Conservation (phyloP, 2,888 invertebrate genomes). For the Synanthedon andrenaeformis region DNA sequence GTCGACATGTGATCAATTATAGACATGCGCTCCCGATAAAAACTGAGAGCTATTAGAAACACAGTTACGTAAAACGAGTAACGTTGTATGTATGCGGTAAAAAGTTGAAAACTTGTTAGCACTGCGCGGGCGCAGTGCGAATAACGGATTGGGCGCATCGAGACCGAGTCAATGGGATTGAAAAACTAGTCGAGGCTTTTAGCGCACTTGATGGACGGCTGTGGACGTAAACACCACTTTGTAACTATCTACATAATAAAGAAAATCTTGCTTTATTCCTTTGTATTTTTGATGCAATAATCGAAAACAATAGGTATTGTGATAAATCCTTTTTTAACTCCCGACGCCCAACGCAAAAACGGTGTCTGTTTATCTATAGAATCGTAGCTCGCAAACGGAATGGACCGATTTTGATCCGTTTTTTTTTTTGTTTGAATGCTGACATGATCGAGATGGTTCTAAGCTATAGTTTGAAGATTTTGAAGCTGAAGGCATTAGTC, state of each 20-base stretch:
- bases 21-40: slow-evolving; percentile 50
- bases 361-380: too few relatives aligned
- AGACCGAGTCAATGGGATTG: slow-evolving; percentile 34
- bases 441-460: too few relatives aligned
- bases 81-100: slow-evolving; percentile 37
- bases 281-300: too few relatives aligned
- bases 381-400: too few relatives aligned
- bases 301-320: too few relatives aligned
- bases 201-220: slow-evolving; percentile 14
- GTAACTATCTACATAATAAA: background rate
- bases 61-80: slow-evolving; percentile 64
- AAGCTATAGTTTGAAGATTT: too few relatives aligned
- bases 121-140: slow-evolving; percentile 12
- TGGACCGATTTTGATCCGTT: too few relatives aligned
- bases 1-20: slow-evolving; percentile 47
- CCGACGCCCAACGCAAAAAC: too few relatives aligned
- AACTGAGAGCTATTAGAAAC: slow-evolving; percentile 55
- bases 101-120: slow-evolving; percentile 34
- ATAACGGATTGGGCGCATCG: slow-evolving; percentile 25
- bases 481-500: too few relatives aligned
- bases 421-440: too few relatives aligned
- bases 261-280: too few relatives aligned
- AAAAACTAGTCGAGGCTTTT: slow-evolving; percentile 35
- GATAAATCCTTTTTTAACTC: too few relatives aligned
- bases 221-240: background rate